Evolutionary conservation across 2,888 invertebrate genomes (phyloP).

Genomic region (Philopedon plagiatum): DNA sequence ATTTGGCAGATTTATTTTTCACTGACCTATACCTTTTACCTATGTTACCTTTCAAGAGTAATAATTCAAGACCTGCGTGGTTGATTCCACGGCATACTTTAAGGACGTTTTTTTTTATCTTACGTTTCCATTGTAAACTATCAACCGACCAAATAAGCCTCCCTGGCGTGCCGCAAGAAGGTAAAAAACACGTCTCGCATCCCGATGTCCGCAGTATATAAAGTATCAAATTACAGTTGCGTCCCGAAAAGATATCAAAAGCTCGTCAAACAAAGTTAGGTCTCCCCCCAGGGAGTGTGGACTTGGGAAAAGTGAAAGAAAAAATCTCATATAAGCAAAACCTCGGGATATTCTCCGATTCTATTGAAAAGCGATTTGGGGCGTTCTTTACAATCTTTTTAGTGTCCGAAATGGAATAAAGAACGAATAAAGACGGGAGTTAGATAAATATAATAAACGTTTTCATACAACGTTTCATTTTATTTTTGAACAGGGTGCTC

Average conservation of each 20-base stretch:
- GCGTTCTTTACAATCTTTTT: constrained; percentile 29
- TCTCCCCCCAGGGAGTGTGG: constrained; percentile 7
- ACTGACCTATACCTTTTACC: too few species aligned
- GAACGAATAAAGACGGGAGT: constrained; percentile 7
- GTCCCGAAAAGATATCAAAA: constrained; percentile 27
- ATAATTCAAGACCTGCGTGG: too few species aligned
- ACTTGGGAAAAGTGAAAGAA: constrained; percentile 19
- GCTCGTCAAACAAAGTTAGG: constrained; percentile 30
- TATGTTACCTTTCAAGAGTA: too few species aligned
- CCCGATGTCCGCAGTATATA: constrained; percentile 16
- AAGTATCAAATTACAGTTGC: constrained; percentile 26
- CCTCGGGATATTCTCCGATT: constrained; percentile 21
- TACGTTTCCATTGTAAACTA: too few species aligned
- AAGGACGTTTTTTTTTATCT: too few species aligned
- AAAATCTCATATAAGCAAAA: constrained; percentile 34
- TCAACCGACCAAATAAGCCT: too few species aligned
- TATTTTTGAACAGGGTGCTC: too few species aligned
- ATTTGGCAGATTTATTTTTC: too few species aligned
- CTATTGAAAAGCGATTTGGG: constrained; percentile 35
- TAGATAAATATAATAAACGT: constrained; percentile 20
- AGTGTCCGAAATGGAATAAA: constrained; percentile 19
- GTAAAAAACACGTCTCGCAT: background rate
- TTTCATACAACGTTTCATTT: background rate
- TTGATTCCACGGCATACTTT: too few species aligned
- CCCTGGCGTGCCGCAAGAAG: too few species aligned